Evolutionary conservation across 2,888 invertebrate species (phyloP).

Genomic region (Harmothoe impar): DNA sequence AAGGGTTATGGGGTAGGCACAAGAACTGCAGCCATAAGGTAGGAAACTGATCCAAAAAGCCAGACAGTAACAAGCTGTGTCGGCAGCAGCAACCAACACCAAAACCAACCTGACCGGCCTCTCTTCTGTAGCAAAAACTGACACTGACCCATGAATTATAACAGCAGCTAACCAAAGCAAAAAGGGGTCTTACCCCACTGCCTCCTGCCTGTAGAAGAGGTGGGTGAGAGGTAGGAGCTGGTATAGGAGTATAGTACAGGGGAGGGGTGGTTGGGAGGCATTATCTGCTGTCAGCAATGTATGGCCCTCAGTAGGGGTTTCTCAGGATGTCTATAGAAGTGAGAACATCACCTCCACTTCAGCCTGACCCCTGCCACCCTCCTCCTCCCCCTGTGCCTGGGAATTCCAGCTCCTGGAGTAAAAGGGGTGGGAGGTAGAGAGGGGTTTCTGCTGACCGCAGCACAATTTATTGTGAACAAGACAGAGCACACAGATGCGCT

Average conservation of each 20-base stretch:
- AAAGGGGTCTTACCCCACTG: background rate
- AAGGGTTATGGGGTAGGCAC: too few species aligned
- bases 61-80: background rate
- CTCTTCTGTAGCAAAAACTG: background rate
- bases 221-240: background rate
- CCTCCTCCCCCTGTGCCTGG: background rate
- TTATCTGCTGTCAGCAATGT: conserved; percentile 36
- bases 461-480: background rate
- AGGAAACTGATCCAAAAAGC: too few species aligned
- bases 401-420: background rate
- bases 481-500: background rate
- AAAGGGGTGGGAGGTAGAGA: background rate
- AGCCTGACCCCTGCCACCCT: background rate
- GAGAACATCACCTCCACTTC: background rate
- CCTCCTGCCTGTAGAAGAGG: background rate
- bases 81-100: background rate
- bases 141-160: background rate
- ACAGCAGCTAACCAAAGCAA: background rate
- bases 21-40: background rate
- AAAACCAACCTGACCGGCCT: background rate
- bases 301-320: background rate
- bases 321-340: background rate
- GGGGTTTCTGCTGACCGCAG: conserved; percentile 28
- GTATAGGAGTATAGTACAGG: background rate
- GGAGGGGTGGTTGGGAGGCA: background rate